Conservation (phyloP, 2,113 vertebrate genomes). For the Anguilla rostrata region DNA sequence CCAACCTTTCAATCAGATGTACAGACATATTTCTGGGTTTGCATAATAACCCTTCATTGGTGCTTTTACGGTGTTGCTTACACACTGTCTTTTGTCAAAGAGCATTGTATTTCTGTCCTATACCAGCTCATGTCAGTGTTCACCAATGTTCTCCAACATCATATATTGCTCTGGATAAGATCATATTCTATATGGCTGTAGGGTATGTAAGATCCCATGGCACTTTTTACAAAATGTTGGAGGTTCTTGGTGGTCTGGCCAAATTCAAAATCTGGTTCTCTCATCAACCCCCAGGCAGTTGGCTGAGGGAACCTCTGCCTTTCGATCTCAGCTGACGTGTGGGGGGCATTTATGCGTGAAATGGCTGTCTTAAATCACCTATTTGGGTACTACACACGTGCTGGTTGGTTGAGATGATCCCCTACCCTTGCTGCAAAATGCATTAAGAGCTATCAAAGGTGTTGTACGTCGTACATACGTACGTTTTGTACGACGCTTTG, state of each 20-base stretch:
- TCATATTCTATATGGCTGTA: not conserved
- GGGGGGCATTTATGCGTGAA: not conserved
- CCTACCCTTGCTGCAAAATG: not conserved
- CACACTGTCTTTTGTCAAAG: too few species aligned
- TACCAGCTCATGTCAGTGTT: too few species aligned
- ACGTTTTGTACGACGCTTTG: too few species aligned
- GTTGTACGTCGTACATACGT: too few species aligned
- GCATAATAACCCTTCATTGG: too few species aligned
- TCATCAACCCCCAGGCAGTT: not conserved
- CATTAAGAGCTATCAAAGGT: not conserved
- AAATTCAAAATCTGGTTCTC: not conserved
- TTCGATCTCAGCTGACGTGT: not conserved
- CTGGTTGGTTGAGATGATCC: not conserved
- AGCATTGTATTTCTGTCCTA: too few species aligned
- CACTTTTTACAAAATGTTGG: not conserved
- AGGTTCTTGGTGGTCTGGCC: not conserved
- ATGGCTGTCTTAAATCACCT: not conserved
- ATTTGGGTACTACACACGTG: not conserved
- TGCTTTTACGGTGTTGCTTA: too few species aligned
- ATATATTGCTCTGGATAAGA: not conserved
- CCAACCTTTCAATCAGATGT: not conserved
- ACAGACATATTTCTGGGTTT: too few species aligned
- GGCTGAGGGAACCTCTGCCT: not conserved
- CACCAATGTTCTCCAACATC: too few species aligned
- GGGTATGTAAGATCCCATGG: not conserved